phyloP scores from a whole-genome alignment of 2,113 vertebrate genomes.

The Tapirus terrestris region DNA sequence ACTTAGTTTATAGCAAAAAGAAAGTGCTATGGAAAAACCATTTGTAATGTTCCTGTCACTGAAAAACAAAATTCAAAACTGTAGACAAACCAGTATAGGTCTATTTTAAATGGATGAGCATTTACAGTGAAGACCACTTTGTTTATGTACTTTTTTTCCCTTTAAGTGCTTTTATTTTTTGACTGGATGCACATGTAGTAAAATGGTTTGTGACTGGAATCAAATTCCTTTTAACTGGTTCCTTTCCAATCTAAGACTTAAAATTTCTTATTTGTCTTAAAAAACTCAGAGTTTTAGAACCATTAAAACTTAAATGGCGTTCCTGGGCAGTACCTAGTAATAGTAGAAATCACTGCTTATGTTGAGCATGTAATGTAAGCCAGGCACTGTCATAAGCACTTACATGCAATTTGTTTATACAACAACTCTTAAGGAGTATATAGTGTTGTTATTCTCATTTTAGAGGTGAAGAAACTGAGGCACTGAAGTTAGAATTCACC shows the following conservation, averaged over 20 bases:
- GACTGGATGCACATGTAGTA: not conserved
- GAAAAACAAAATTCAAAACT: slow-evolving; percentile 5
- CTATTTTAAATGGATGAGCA: not conserved
- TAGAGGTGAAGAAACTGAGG: not conserved
- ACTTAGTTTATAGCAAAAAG: not conserved
- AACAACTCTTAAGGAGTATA: not conserved
- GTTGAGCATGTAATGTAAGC: not conserved
- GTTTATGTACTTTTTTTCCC: not conserved
- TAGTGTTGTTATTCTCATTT: not conserved
- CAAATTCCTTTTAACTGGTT: not conserved
- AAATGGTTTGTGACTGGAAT: not conserved
- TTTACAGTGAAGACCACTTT: not conserved
- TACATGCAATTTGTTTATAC: not conserved
- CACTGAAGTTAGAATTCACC: not conserved
- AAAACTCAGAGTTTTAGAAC: not conserved
- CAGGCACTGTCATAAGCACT: not conserved
- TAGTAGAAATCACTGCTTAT: not conserved
- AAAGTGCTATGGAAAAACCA: not conserved
- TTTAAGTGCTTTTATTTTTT: not conserved
- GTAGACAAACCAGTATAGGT: not conserved
- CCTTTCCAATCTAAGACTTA: not conserved
- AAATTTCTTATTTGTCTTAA: not conserved
- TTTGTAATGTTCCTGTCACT: slow-evolving; percentile 9
- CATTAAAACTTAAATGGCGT: not conserved
- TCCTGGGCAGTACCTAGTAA: not conserved